Evolutionary conservation across 2,888 invertebrate species (phyloP).

Genomic region (Amphipyra berbera): DNA sequence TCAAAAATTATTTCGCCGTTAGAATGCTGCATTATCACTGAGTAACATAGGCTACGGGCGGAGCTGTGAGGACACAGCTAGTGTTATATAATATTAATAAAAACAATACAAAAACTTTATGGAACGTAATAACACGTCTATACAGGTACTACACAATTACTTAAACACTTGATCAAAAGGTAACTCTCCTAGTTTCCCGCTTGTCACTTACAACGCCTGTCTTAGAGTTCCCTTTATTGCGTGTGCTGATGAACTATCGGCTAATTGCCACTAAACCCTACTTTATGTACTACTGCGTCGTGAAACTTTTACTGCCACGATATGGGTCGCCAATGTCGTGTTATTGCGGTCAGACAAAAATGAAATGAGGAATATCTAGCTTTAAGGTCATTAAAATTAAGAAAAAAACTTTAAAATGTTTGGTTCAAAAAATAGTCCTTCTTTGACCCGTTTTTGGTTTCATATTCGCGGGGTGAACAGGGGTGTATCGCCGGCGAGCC

Average conservation of each 20-base stretch:
- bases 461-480: too few relatives aligned
- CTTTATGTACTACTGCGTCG: slow-evolving; percentile 45
- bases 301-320: slow-evolving; percentile 46
- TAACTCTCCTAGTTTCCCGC: slow-evolving; percentile 7
- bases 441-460: too few relatives aligned
- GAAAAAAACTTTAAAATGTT: background rate
- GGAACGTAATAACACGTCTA: too few relatives aligned
- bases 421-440: background rate
- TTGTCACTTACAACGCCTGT: slow-evolving; percentile 39
- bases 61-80: too few relatives aligned
- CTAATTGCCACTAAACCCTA: slow-evolving; percentile 60
- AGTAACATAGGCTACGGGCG: too few relatives aligned
- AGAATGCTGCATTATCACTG: too few relatives aligned
- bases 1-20: too few relatives aligned
- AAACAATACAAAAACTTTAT: too few relatives aligned
- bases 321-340: slow-evolving; percentile 39
- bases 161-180: background rate
- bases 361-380: slow-evolving; percentile 35
- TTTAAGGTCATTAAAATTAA: background rate
- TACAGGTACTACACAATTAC: too few relatives aligned
- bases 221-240: slow-evolving; percentile 55
- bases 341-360: slow-evolving; percentile 35
- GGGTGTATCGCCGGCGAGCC: too few relatives aligned
- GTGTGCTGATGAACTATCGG: slow-evolving; percentile 61
- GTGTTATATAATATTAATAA: too few relatives aligned